Base-by-base conservation (phyloP, 2,113 vertebrate species). In the Lucifuga dentata region DNA sequence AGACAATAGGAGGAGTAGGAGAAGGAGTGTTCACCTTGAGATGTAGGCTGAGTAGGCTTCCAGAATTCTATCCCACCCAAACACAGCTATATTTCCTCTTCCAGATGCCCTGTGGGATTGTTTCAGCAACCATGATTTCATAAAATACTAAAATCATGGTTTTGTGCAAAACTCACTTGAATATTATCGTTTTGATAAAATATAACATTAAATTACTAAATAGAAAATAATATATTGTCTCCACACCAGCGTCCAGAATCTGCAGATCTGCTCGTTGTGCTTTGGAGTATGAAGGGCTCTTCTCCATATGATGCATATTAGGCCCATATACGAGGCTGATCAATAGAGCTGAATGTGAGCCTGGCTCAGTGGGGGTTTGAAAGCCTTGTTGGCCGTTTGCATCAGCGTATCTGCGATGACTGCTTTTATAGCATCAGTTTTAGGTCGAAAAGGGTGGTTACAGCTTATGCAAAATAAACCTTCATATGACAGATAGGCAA, bases 1-100 rank as follows among this genome's bases (percentile, higher is more conserved):
- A 84, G 83, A 91, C 88, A 87, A 91, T 87, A 52, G 86, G 68
- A 80, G 62, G 74, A 76, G 78, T 64, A 80, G 29, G 48, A 77
- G 65, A 38, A 77, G 33, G 71, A 75, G 69, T 78, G 79, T 85
- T 90, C 81, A 85, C 84, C 80, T 90, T 81, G 82, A 85, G 76
- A 81, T 77, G 70, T 52, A 65, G 69, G 43, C 73, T 76, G 65
- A 52, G 46, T 24, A 67, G 65, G 53, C 68, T 80, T 78, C 65
- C 57, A 62, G 78, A 58, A 81, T 76, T 46, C 52, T 38, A 55
- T 52, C 32, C 35, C 50, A 64, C 29, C 33, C 63, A 68, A 74
- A 68, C 59, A 63, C 60, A 45, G 63, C 57, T 66, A 10, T 73
- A 62, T 49, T 35, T 48, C 23, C 53, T 23, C 29, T 55, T n/a